Evolutionary conservation across 2,888 invertebrate species (phyloP), one percentile per base, ranked within the genome.

Genomic region (Patella caerulea): DNA sequence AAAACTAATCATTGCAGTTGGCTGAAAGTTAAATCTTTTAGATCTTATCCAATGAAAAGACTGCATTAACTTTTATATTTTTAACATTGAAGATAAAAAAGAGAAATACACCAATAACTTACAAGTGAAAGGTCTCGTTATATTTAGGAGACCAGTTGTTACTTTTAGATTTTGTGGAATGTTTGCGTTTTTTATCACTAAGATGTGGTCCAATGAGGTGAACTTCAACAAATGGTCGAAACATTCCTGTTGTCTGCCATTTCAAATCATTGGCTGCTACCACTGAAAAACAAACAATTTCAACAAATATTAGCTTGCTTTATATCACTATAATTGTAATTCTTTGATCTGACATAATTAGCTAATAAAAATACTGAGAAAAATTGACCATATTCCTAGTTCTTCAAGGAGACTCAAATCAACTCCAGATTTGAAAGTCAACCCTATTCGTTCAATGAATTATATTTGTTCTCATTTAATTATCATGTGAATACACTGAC

Each of bases 51-150:
- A 1, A 45, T 45, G 45, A 45, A 45, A 45, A 45, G 9, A 45
- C 45, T 45, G 45, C 7, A 45, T 45, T 45, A 9, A 7, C 45
- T 7, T 45, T 45, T 45, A 45, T 45, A 45, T 45, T 45, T 45
- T 45, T 45, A 7, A 45, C 45, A 45, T 45, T 45, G 45, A 45
- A 45, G 45, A 45, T 45, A 45, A 45, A 7, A 45, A 45, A 34
- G 4, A 45, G 45, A 45, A 45, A 45, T 45, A 45, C 0, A 7
- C 45, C 45, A 45, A 1, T 5, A 86, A 95, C 98, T 96, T 93
- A 99, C 99, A 99, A 99, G 91, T 98, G 97, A 93, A 99, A 99
- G 52, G 97, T 98, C 93, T 99, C 99, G 93, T 99, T 99, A 93
- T 96, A 99, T 92, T 98, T 99, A 1, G 99, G 99, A 81, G 98